A percentile compares a stretch with the other conserved stretches of the same genome.
Conservation (phyloP, 64 coral and sea anemone species). For the Actinia tenebrosa region DNA sequence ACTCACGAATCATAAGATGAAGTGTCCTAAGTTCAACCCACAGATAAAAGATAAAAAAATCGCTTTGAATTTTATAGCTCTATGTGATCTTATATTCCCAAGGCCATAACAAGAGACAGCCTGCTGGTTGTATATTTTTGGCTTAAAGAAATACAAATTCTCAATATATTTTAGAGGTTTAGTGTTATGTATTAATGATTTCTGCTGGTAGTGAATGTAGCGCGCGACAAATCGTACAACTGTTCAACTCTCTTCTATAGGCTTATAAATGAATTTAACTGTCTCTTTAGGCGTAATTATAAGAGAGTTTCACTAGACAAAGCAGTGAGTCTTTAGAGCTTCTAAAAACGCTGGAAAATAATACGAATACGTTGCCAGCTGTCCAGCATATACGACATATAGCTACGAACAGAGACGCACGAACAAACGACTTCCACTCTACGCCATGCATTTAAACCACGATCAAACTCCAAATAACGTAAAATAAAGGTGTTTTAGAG, state of each 20-base stretch:
- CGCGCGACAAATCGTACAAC: not conserved
- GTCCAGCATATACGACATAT: not conserved
- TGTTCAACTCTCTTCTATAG: not conserved
- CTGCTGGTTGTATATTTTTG: not conserved
- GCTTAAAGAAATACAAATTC: no score
- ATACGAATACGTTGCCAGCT: not conserved
- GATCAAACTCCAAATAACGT: not conserved
- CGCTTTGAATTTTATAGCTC: not conserved
- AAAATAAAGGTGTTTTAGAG: not conserved
- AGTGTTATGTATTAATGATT: no score
- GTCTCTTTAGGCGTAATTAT: conserved; percentile 1
- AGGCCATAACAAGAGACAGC: not conserved
- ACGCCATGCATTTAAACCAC: not conserved
- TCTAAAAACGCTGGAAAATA: not conserved
- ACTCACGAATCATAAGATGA: not conserved
- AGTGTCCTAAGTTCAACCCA: not conserved
- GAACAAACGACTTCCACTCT: not conserved
- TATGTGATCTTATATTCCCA: not conserved
- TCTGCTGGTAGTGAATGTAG: no score
- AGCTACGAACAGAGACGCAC: not conserved
- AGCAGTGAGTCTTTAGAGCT: not conserved
- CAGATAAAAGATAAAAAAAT: not conserved
- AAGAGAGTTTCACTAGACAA: not conserved
- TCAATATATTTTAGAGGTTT: no score
- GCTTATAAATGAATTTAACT: not conserved